Evolutionary conservation across 1,140 invertebrate species (phyloP), one percentile per base, ranked within the genome.

Genomic region (Radopholus similis): DNA sequence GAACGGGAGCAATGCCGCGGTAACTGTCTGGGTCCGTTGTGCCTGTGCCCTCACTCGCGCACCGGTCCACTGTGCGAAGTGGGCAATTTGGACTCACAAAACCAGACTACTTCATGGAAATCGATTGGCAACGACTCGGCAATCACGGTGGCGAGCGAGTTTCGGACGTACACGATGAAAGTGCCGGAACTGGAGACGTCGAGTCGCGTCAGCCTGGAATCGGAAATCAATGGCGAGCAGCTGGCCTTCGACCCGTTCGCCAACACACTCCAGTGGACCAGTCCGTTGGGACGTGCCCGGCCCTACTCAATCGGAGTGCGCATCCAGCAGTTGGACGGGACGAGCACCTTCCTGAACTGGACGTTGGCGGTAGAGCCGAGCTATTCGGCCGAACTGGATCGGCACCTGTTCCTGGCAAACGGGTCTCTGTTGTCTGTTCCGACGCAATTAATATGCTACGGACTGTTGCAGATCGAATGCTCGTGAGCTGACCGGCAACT

Each of bases 311-410:
- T 62, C 1, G 13, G 15, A n/a, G 15, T 62, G 21, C 15, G 21
- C 9, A 26, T 49, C n/a, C 1, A 62, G 32, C 4, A 21, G 1
- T 3, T 23, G 32, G 8, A 49, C 38, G 56, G 56, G 23, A 40
- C 35, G 13, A 38, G 18, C 47, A 23, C 26, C 35, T 13, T 62
- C 32, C 11, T 34, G 32, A 62, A 62, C n/a, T 62, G 59, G 59
- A 47, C 59, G 26, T 15, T 62, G 42, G 28, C 21, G 47, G 35
- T 62, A 34, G 47, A 62, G 18, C 59, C 37, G 49, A 62, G 59
- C 18, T 62, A 62, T 62, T 62, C 59, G 8, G 59, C 35, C 34
- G 34, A 62, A 49, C 47, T 62, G 34, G 18, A 62, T 26, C 40
- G 18, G 40, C 30, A 8, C 30, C n/a, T 40, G 32, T 47, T 11